These are phyloP conservation scores for Notodonta dromedarius DNA, from an alignment of 2,888 invertebrate genomes.

Conservation along the genomic window DNA sequence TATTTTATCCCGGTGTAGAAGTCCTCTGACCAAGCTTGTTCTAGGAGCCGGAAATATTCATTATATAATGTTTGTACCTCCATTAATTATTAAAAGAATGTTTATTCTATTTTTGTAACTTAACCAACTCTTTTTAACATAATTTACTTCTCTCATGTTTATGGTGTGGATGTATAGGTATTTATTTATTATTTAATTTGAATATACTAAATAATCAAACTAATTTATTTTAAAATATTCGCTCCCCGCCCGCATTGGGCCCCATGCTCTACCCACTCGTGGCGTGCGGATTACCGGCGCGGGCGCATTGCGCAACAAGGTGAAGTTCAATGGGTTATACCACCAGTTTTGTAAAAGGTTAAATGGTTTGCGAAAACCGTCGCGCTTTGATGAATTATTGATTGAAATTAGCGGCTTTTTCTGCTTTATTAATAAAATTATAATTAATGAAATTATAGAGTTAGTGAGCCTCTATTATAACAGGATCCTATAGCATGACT, in stretches of 20 bases:
- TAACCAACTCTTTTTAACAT: no score
- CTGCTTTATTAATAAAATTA: conserved; percentile 14
- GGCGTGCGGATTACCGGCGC: conserved; percentile 3
- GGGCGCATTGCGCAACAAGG: conserved; percentile 59
- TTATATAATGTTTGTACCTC: no score
- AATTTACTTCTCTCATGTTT: no score
- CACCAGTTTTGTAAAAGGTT: conserved; percentile 44
- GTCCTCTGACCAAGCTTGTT: no score
- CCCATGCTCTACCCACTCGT: neutral
- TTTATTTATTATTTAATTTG: neutral
- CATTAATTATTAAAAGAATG: no score
- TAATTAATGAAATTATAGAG: conserved; percentile 1
- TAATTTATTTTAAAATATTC: no score
- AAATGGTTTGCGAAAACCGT: conserved; percentile 44
- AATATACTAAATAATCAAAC: neutral
- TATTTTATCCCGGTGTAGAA: no score
- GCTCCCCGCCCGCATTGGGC: no score
- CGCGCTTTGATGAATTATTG: conserved; percentile 30
- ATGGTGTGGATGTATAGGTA: no score
- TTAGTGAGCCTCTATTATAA: neutral
- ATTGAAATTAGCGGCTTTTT: conserved; percentile 23
- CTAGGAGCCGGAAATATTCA: no score
- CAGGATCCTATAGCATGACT: no score
- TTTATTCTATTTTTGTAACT: no score
- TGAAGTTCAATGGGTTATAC: conserved; percentile 56